Base-by-base conservation (phyloP, 1,140 invertebrate species). In the Meloidogyne hapla region DNA sequence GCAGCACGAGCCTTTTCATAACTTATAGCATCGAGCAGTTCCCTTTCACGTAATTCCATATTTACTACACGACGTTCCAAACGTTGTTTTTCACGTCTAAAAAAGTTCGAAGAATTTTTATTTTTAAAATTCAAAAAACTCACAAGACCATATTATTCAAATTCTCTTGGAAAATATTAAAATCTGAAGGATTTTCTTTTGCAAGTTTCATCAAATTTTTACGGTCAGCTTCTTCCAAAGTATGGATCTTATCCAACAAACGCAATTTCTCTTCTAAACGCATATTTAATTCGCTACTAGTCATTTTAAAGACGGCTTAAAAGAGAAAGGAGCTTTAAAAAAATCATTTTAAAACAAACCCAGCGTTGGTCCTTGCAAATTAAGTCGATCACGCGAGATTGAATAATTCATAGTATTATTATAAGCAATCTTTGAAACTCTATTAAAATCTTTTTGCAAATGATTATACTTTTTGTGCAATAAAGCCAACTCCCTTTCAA, bases 1-100 rank as follows among this genome's bases (percentile, higher is more conserved):
- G 56, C 15, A 61, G 76, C 61, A n/a, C 76, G 73, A n/a, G 63
- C n/a, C 33, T 67, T 77, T 48, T 77, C 76, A 21, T 8, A 74
- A 4, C 33, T 26, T 10, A 77, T 21, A 15, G 62, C 65, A 66
- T 66, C 40, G 15, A 74, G 3, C 18, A 77, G 13, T 9, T 77
- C 76, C 2, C 61, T 21, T n/a, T 76, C 45, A 13, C 66, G 42
- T 9, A 76, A 28, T 66, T 75, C 76, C 72, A 77, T 12, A 3
- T 77, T 45, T 33, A 64, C 18, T 9, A 77, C n/a, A 13, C 73
- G 76, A 15, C 65, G 45, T 65, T 77, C 76, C n/a, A 67, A 26
- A 15, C 69, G 25, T 25, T 77, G 69, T 21, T 77, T 77, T 6
- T 56, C 63, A 15, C 62, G 56, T 66, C 76, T 77, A 5, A 18